Evolutionary conservation across 2,888 invertebrate species (phyloP), one percentile per base, ranked within the genome.

Genomic region (Unio delphinus): DNA sequence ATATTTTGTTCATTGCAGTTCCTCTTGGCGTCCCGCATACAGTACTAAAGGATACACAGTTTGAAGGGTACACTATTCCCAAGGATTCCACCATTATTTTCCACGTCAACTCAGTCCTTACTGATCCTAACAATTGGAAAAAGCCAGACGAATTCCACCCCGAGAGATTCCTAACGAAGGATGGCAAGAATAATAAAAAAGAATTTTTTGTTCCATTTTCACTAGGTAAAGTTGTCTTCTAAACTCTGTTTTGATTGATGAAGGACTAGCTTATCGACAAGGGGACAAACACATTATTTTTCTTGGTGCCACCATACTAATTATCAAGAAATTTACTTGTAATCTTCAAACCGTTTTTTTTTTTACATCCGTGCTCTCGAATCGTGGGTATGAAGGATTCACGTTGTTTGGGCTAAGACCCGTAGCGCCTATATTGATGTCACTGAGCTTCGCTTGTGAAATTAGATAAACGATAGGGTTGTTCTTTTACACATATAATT

Each of bases 1-100:
- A 7, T 34, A 1, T 34, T 6, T 34, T 34, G 7, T 61, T 67
- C 28, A 4, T 63, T 58, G 17, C 64, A 75, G 75, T 67, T 4
- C 72, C 75, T 15, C 62, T 57, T 8, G 62, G 55, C 5, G 70
- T 57, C 2, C 75, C 75, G 3, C 72, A 75, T 26, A 59, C 68
- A 1, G 68, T 68, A 1, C 23, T 75, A n/a, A 64, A 74, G 58
- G 84, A 86, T 57, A 81, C 83, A 11, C 66, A 72, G 11, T 71
- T 88, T 59, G 74, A 76, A 28, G 83, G 82, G 54, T 86, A 82
- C 57, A 74, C 70, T 6, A 84, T 88, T 61, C 86, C 87, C 5
- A 79, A 78, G 57, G 76, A 78, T 61, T 70, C 70, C 0, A 61
- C 77, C 8, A 69, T 77, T 7, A 55, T 83, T 11, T 68, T 74